Evolutionary conservation across 2,113 vertebrate genomes (phyloP).

Genomic region (Alethe diademata): DNA sequence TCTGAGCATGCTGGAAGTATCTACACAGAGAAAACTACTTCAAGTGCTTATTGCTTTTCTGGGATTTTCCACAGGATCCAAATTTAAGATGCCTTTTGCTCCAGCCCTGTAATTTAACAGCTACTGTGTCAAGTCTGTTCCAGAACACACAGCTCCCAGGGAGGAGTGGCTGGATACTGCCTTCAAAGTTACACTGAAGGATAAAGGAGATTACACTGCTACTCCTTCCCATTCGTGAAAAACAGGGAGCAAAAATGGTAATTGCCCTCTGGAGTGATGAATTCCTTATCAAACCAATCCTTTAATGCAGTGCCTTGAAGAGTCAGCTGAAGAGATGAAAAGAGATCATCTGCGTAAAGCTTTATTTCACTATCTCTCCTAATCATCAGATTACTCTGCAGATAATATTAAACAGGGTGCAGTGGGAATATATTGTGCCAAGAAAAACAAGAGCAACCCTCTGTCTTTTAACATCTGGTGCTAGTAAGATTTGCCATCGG

Average conservation of each 20-base stretch:
- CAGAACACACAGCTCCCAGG: constrained; percentile 13
- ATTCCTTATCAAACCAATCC: constrained; percentile 39
- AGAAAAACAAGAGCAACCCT: constrained; percentile 53
- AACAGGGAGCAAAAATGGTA: constrained; percentile 26
- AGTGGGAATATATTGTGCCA: constrained; percentile 42
- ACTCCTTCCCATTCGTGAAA: constrained; percentile 15
- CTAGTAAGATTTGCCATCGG: constrained; percentile 7
- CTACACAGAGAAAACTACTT: not conserved
- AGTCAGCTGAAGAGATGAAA: constrained; percentile 61
- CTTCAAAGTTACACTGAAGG: constrained; percentile 21
- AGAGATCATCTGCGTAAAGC: constrained; percentile 49
- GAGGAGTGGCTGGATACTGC: not conserved
- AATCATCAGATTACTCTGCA: constrained; percentile 55
- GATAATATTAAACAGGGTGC: constrained; percentile 55
- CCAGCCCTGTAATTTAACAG: constrained; percentile 54
- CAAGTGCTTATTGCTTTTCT: not conserved
- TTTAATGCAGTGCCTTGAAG: constrained; percentile 35
- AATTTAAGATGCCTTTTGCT: constrained; percentile 33
- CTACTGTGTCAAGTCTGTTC: constrained; percentile 50
- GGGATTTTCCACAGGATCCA: constrained; percentile 51
- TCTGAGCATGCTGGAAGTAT: not conserved
- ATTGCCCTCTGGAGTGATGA: constrained; percentile 26
- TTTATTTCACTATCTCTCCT: constrained; percentile 38
- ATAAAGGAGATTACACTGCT: constrained; percentile 14
- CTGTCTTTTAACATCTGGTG: constrained; percentile 47